Percentiles rank a stretch among this genome's conserved stretches.
These are phyloP conservation scores for Xiphophorus couchianus DNA, from an alignment of 2,113 vertebrate genomes.

Conservation along the genomic window DNA sequence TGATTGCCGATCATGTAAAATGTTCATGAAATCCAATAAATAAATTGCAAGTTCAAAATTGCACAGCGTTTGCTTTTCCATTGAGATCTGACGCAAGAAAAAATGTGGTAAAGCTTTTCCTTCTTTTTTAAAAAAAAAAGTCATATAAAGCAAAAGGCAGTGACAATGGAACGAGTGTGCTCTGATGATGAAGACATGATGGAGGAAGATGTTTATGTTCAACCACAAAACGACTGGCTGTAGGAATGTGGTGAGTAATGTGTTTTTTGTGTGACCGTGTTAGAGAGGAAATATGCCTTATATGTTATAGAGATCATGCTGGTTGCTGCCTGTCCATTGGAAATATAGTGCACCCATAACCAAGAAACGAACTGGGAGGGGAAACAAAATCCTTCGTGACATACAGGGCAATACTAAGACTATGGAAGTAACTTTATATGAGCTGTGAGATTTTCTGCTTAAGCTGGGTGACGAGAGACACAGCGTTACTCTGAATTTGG, in stretches of 20 bases:
- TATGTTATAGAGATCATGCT: not conserved
- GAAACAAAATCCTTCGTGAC: slow-evolving; percentile 23
- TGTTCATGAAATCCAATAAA: slow-evolving; percentile 78
- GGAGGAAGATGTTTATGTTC: slow-evolving; percentile 62
- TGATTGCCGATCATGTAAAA: slow-evolving; percentile 71
- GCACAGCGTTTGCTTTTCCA: slow-evolving; percentile 75
- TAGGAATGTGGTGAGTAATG: slow-evolving; percentile 46
- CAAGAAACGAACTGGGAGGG: not conserved
- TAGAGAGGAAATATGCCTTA: slow-evolving; percentile 38
- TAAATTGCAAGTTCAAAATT: slow-evolving; percentile 80
- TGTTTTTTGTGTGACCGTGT: slow-evolving; percentile 15
- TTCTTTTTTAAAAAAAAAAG: slow-evolving; percentile 18
- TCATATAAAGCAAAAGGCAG: slow-evolving; percentile 65
- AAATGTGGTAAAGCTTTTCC: slow-evolving; percentile 69
- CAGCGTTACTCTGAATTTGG: slow-evolving; percentile 46
- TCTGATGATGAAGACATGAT: slow-evolving; percentile 62
- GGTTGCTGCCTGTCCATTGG: slow-evolving; percentile 6
- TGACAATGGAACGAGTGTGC: slow-evolving; percentile 68
- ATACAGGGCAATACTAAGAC: slow-evolving; percentile 11
- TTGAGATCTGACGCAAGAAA: slow-evolving; percentile 51
- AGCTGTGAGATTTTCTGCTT: slow-evolving; percentile 39
- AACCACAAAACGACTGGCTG: slow-evolving; percentile 59
- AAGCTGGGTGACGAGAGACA: slow-evolving; percentile 59
- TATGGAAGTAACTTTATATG: slow-evolving; percentile 46
- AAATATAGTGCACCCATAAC: slow-evolving; percentile 17